Evolutionary conservation across 92 coral and sea anemone species (phyloP), one percentile per base, ranked within the genome.

Genomic region (Pocillopora meandrina): DNA sequence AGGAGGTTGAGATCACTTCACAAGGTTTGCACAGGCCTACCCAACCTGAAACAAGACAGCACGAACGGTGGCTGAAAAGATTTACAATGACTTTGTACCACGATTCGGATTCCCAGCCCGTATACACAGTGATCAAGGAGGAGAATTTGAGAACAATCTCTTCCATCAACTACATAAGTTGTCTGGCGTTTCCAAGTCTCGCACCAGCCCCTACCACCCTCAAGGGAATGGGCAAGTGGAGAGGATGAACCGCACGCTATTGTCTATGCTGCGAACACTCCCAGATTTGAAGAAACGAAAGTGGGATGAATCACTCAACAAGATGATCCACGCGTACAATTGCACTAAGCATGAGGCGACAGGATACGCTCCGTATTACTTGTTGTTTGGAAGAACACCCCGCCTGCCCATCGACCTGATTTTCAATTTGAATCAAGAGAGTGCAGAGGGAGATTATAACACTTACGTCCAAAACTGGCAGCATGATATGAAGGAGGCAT

Each of bases 31-130:
- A 42, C 78, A 82, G 86, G 86, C 86, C 78, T 82, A 57, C 61
- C 86, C 71, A 71, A 82, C 86, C n/a, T n/a, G 86, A 18, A 72
- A 82, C 78, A 82, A 82, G 78, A 58, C 86, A 82, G 86, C 86
- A 72, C 71, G 86, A 61, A 82, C 79, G 61, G 79, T 72, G n/a
- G n/a, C n/a, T n/a, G n/a, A n/a, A n/a, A n/a, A n/a, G n/a, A n/a
- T n/a, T n/a, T n/a, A n/a, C n/a, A n/a, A n/a, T n/a, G n/a, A n/a
- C n/a, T n/a, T n/a, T n/a, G n/a, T n/a, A n/a, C n/a, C n/a, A n/a
- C n/a, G n/a, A n/a, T n/a, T n/a, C n/a, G n/a, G n/a, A n/a, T n/a
- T n/a, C n/a, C n/a, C n/a, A n/a, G n/a, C n/a, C n/a, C n/a, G n/a
- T n/a, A n/a, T n/a, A n/a, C n/a, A n/a, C n/a, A n/a, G n/a, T n/a